Evolutionary conservation across 2,113 vertebrate genomes (phyloP), one percentile per base, ranked within the genome.

Genomic region (Gorsachius goisagi): DNA sequence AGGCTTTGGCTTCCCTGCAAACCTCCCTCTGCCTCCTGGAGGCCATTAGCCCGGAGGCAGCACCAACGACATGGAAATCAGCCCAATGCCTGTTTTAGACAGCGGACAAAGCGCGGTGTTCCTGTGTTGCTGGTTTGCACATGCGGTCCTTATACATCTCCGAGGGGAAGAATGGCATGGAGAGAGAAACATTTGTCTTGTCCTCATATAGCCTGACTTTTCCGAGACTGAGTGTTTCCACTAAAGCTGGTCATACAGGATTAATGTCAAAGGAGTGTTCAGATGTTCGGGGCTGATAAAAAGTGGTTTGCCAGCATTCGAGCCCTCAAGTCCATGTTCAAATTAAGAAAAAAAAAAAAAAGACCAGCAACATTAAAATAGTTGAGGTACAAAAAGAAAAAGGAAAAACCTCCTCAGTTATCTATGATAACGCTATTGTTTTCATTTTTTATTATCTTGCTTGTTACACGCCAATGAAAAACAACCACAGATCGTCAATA

Each of bases 401-500:
- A 88, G 94, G 92, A 93, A 96, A 96, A 95, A 89, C 59, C 69
- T 96, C 56, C 91, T 95, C 73, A 55, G 93, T 95, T 97, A 91
- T 87, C 95, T 91, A 5, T 96, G 92, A 95, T 96, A 96, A 91
- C 87, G 74, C 68, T 82, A 96, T 94, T 96, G 92, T 96, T 97
- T 97, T 96, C 78, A 76, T 89, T 96, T 97, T 96, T 97, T 95
- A 95, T 97, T 97, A 96, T 97, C 97, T 94, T 93, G 73, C 91
- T 95, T 95, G 93, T 84, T 96, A 83, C 89, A 94, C 9, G 10
- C 93, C 84, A 96, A 94, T 88, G 90, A 81, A 92, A 97, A 98
- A 95, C 96, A 96, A 94, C 82, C 96, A 97, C 69, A 68, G 95
- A 97, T 97, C 73, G 98, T 97, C 96, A 97, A 96, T 96, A 97